Conservation (phyloP, 2,888 invertebrate species). For the Tenthredo distinguenda region DNA sequence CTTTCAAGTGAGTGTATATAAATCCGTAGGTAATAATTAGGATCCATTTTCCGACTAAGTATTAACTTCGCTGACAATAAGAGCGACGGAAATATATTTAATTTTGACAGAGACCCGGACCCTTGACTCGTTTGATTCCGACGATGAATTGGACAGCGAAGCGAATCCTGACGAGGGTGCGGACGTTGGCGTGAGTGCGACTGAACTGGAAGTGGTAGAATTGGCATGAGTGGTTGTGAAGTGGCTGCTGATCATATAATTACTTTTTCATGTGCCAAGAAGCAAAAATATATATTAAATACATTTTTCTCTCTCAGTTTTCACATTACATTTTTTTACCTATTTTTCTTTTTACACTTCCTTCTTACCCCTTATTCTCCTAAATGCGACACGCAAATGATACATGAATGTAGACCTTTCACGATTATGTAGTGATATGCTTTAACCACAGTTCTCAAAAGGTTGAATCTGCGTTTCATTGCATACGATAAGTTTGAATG, state of each 20-base stretch:
- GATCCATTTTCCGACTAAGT: not conserved
- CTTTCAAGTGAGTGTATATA: not conserved
- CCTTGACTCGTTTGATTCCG: slow-evolving; percentile 39
- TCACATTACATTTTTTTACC: not conserved
- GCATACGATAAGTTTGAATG: slow-evolving; percentile 12
- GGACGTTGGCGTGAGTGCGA: not conserved
- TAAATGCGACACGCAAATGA: not conserved
- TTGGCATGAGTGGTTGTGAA: slow-evolving; percentile 20
- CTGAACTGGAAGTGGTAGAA: slow-evolving; percentile 12
- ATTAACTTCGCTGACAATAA: not conserved
- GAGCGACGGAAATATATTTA: slow-evolving; percentile 1
- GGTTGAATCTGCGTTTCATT: not conserved
- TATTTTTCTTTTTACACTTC: not conserved
- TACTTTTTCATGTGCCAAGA: slow-evolving; percentile 8
- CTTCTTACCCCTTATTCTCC: not conserved
- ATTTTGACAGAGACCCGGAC: slow-evolving; percentile 23
- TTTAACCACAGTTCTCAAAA: not conserved
- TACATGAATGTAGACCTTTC: not conserved
- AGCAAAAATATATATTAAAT: not conserved
- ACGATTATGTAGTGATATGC: not conserved
- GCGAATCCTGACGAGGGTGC: slow-evolving; percentile 43
- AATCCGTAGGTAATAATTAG: not conserved
- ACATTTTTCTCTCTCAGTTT: not conserved
- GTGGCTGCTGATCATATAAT: slow-evolving; percentile 19
- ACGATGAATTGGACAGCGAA: slow-evolving; percentile 45